phyloP scores from a whole-genome alignment of 1,140 invertebrate species.

The Pteromalus puparum region DNA sequence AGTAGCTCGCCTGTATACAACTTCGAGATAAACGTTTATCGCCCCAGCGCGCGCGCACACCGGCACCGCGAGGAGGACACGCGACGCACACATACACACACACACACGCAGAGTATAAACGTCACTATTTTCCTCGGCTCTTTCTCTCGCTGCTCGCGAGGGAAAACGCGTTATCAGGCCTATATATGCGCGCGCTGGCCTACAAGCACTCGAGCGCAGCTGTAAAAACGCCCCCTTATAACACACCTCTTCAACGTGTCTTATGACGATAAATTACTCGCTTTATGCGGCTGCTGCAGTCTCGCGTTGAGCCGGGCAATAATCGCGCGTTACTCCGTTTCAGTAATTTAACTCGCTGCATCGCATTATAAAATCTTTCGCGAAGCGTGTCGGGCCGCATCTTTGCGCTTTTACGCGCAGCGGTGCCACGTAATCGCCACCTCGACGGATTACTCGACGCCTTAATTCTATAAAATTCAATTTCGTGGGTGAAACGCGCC shows the following conservation, averaged over 20 bases:
- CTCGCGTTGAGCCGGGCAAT: slow-evolving; percentile 11
- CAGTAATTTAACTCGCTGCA: slow-evolving; percentile 30
- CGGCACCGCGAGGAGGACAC: slow-evolving; percentile 8
- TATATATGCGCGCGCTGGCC: background rate
- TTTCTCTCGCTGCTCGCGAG: background rate
- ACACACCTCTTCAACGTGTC: slow-evolving; percentile 3
- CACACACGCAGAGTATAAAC: slow-evolving; percentile 21
- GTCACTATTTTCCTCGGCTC: slow-evolving; percentile 45
- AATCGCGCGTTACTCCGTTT: slow-evolving; percentile 29
- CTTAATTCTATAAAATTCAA: slow-evolving; percentile 36
- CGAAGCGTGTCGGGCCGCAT: background rate
- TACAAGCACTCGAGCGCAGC: slow-evolving; percentile 3
- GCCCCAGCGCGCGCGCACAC: background rate
- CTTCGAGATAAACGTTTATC: slow-evolving; percentile 53
- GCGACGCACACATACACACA: slow-evolving; percentile 11
- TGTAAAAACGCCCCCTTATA: slow-evolving; percentile 29
- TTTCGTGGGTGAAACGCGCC: background rate
- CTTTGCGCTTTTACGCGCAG: background rate
- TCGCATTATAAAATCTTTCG: slow-evolving; percentile 33
- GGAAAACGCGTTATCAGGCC: slow-evolving; percentile 25
- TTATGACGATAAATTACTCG: slow-evolving; percentile 41
- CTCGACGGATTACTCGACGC: background rate
- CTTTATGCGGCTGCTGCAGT: background rate
- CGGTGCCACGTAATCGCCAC: too few species aligned
- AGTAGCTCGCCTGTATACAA: slow-evolving; percentile 46